Percentiles rank a stretch among this genome's conserved stretches.
Conservation (phyloP, 2,797 vertebrate genomes). For the Psittacula derbiana region DNA sequence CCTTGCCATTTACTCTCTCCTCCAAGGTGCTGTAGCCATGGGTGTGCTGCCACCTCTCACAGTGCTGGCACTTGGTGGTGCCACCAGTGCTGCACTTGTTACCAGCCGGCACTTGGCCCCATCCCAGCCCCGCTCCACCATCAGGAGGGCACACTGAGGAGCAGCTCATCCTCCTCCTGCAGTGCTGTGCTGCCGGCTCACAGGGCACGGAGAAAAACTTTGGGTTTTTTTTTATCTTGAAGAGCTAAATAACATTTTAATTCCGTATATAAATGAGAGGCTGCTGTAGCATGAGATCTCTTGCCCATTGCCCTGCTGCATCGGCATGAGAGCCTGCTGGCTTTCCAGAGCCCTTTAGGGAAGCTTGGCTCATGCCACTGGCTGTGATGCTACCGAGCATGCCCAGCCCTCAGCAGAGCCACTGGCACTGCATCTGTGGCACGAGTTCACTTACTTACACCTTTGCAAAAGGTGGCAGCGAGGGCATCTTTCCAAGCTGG, state of each 20-base stretch:
- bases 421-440: fast-evolving
- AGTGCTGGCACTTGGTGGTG: not conserved
- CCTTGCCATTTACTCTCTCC: not conserved
- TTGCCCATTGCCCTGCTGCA: not conserved
- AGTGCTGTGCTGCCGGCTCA: not conserved
- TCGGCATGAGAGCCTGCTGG: fast-evolving
- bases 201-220: not conserved
- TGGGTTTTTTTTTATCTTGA: not conserved
- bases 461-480: not conserved
- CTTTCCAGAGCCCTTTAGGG: not conserved
- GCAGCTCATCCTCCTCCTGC: not conserved
- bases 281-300: not conserved
- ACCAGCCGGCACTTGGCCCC: fast-evolving
- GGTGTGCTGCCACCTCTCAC: fast-evolving
- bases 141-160: not conserved
- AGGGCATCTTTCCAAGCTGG: not conserved
- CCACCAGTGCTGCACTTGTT: not conserved
- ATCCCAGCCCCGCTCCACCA: not conserved
- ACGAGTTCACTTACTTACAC: too few species aligned
- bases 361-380: not conserved
- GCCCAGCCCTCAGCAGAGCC: not conserved
- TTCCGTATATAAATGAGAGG: not conserved
- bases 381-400: fast-evolving
- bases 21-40: not conserved
- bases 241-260: not conserved